Evolutionary conservation across 2,888 invertebrate genomes (phyloP).

Genomic region (Thumatha senex): DNA sequence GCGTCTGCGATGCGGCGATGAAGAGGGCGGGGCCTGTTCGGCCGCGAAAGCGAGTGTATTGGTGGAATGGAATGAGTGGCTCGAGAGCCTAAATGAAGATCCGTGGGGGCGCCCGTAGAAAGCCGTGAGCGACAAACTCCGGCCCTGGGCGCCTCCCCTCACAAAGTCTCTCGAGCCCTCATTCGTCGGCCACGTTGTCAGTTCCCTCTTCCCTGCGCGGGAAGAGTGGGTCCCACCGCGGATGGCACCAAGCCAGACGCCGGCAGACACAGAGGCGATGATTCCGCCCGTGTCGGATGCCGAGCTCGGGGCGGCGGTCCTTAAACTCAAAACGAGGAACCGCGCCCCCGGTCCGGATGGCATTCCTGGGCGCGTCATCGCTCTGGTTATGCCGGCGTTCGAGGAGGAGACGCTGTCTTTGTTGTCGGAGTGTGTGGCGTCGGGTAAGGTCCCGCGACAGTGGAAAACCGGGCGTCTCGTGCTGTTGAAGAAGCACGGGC

Average conservation of each 20-base stretch:
- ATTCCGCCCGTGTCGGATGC: neutral
- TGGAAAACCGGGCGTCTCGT: slow-evolving; percentile 10
- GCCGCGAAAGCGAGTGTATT: neutral
- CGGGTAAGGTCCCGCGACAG: neutral
- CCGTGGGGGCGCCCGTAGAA: slow-evolving; percentile 22
- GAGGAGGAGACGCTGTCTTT: neutral
- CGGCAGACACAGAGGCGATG: neutral
- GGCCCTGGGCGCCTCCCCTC: slow-evolving; percentile 2
- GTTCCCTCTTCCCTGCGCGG: neutral
- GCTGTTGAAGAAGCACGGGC: slow-evolving; percentile 7
- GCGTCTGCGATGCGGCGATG: too few relatives aligned
- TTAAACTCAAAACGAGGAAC: neutral
- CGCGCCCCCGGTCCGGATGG: neutral
- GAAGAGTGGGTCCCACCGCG: neutral
- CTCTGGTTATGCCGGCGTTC: neutral
- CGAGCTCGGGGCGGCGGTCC: neutral
- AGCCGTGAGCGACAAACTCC: slow-evolving; percentile 15
- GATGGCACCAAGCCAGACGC: neutral
- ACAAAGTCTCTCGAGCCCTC: slow-evolving; percentile 4
- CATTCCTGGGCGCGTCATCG: neutral
- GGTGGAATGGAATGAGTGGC: neutral
- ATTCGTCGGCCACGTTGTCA: neutral
- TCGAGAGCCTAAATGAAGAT: slow-evolving; percentile 2
- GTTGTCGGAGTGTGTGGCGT: neutral
- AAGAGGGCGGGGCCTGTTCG: too few relatives aligned